Conservation (phyloP, 2,888 invertebrate species). For the Thera britannica region DNA sequence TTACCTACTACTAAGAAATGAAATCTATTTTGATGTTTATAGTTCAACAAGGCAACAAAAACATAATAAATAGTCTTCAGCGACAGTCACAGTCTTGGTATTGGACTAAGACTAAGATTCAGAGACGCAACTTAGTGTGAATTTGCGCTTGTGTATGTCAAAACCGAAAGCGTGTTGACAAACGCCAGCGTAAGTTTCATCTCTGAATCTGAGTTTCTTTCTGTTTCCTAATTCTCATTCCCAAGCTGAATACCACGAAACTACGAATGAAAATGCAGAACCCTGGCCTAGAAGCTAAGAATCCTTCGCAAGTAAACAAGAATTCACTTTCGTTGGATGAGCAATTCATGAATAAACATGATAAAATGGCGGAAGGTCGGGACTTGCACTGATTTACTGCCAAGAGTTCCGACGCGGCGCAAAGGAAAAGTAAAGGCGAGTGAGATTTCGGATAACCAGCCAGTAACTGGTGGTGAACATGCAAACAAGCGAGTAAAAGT, state of each 20-base stretch:
- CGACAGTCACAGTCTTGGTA: too few species aligned
- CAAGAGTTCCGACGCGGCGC: slow-evolving; percentile 41
- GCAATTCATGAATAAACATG: slow-evolving; percentile 84
- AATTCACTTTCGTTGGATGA: slow-evolving; percentile 78
- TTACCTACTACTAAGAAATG: too few species aligned
- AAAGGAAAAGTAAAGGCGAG: slow-evolving; percentile 28
- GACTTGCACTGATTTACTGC: slow-evolving; percentile 75
- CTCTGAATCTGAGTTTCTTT: too few species aligned
- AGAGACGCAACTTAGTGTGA: too few species aligned
- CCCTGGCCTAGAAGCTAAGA: slow-evolving; percentile 38
- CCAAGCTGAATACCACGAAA: slow-evolving; percentile 12
- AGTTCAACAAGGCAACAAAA: too few species aligned
- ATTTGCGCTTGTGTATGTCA: too few species aligned
- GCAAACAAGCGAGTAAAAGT: neutral
- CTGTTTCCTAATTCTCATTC: neutral
- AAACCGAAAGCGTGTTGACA: too few species aligned
- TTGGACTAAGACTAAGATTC: too few species aligned
- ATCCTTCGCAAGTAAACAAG: slow-evolving; percentile 65
- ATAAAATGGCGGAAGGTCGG: slow-evolving; percentile 71
- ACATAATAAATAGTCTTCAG: too few species aligned
- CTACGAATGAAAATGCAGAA: slow-evolving; percentile 21
- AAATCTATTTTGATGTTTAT: too few species aligned
- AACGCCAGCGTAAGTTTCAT: too few species aligned
- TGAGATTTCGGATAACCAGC: slow-evolving; percentile 13
- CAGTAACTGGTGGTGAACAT: slow-evolving; percentile 17